These are phyloP conservation scores for Tarsius wallacei DNA, from an alignment of 2,797 vertebrate species.

Conservation along the genomic window DNA sequence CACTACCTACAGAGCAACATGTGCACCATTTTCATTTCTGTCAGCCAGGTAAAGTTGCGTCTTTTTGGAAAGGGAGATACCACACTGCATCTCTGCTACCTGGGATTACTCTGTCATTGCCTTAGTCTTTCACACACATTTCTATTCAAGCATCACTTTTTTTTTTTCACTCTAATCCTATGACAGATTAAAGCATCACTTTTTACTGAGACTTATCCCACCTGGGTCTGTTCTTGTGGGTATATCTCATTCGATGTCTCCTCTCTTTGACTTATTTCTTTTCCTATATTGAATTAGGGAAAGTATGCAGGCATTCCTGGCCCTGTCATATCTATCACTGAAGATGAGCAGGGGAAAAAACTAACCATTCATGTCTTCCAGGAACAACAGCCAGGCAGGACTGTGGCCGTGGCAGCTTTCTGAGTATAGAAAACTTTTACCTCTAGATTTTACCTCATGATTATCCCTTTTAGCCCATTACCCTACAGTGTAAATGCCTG, in stretches of 20 bases:
- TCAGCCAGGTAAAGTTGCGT: constrained; percentile 28
- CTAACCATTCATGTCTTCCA: background rate
- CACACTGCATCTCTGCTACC: background rate
- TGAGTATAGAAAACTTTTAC: background rate
- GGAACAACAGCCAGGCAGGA: background rate
- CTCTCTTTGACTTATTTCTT: constrained; percentile 22
- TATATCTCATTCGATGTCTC: background rate
- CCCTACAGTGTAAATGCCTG: background rate
- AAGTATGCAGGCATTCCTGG: background rate
- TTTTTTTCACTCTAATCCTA: background rate
- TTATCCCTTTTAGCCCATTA: background rate
- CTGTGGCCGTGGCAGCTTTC: background rate
- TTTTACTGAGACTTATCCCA: background rate
- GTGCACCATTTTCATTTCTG: background rate
- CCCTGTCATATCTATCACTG: background rate
- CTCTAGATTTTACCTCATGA: background rate
- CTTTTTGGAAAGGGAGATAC: constrained; percentile 6
- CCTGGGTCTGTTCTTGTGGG: background rate
- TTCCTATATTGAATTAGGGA: background rate
- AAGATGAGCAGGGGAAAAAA: background rate
- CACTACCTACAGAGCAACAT: background rate
- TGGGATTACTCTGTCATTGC: background rate
- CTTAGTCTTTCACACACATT: background rate
- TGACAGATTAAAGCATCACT: background rate
- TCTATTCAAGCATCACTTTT: background rate